These are phyloP conservation scores for Beroe forskalii DNA, from an alignment of 37 sponge, comb jelly and placozoan species.

Conservation along the genomic window DNA sequence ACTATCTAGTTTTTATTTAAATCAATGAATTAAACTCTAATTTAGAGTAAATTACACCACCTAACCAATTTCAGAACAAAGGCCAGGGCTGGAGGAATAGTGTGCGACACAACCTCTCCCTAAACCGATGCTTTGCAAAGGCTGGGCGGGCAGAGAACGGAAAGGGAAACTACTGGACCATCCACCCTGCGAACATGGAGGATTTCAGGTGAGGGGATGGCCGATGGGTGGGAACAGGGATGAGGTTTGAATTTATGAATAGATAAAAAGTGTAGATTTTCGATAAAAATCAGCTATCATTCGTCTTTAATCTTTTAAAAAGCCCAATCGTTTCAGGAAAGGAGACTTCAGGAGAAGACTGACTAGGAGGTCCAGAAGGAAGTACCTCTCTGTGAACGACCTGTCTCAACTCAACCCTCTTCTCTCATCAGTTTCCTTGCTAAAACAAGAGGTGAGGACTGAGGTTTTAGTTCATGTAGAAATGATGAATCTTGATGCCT, in stretches of 20 bases:
- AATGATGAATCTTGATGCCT: too few relatives aligned
- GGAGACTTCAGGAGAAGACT: slow-evolving; percentile 50
- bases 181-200: slow-evolving; percentile 74
- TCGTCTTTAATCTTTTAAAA: background rate
- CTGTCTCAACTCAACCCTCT: slow-evolving; percentile 46
- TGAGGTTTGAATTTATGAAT: too few relatives aligned
- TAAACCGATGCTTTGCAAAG: slow-evolving; percentile 79
- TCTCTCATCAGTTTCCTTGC: slow-evolving; percentile 6
- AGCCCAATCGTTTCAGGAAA: slow-evolving; percentile 36
- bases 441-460: background rate
- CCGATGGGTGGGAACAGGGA: too few relatives aligned
- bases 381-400: slow-evolving; percentile 42
- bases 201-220: slow-evolving; percentile 67
- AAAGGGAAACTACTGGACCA: slow-evolving; percentile 82
- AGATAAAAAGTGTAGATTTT: too few relatives aligned
- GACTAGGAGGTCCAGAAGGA: slow-evolving; percentile 34
- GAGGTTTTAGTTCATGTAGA: too few relatives aligned
- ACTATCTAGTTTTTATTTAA: too few relatives aligned
- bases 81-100: slow-evolving; percentile 77
- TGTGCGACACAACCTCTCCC: slow-evolving; percentile 78
- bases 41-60: too few relatives aligned
- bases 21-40: too few relatives aligned
- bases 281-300: too few relatives aligned
- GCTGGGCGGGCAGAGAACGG: slow-evolving; percentile 71
- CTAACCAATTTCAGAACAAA: slow-evolving; percentile 61